A percentile compares a stretch with the other conserved stretches of the same genome.
Evolutionary conservation across 2,888 invertebrate genomes (phyloP).

Genomic region (Cylindroiulus punctatus): DNA sequence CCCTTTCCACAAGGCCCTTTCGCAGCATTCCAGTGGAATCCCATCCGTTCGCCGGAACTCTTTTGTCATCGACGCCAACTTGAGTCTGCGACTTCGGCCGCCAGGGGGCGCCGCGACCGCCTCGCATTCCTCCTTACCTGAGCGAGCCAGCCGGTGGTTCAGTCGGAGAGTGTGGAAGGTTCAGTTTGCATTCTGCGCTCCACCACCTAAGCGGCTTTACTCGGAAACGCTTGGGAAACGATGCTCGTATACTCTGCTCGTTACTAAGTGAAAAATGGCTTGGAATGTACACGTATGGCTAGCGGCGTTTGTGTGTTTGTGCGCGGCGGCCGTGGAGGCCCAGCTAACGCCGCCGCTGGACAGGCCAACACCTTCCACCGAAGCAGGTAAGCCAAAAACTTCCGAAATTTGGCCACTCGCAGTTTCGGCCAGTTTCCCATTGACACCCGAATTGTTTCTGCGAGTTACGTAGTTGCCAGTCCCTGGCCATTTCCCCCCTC

Average conservation of each 20-base stretch:
- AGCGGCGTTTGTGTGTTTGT: slow-evolving; percentile 10
- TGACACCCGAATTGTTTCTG: not conserved
- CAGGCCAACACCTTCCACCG: slow-evolving; percentile 9
- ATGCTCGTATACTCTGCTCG: slow-evolving; percentile 1
- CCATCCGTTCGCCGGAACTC: no score
- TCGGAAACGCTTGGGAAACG: slow-evolving; percentile 4
- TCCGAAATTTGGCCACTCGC: no score
- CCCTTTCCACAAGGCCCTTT: not conserved
- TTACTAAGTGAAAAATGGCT: not conserved
- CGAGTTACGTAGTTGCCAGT: no score
- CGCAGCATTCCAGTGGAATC: no score
- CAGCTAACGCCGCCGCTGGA: not conserved
- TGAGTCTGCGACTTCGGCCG: not conserved
- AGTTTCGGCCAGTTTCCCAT: not conserved
- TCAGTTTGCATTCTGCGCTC: slow-evolving; percentile 3
- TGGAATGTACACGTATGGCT: slow-evolving; percentile 14
- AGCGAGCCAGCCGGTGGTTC: slow-evolving; percentile 2
- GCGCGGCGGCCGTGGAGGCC: slow-evolving; percentile 23
- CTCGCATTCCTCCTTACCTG: not conserved
- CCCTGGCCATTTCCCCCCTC: no score
- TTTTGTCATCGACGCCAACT: not conserved
- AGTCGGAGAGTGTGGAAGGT: slow-evolving; percentile 10
- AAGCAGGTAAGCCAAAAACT: slow-evolving; percentile 23
- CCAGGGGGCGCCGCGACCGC: not conserved
- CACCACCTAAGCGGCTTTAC: not conserved